Percentiles rank a stretch among this genome's conserved stretches.
phyloP scores from a whole-genome alignment of 2,113 vertebrate species.

The Camelus bactrianus region DNA sequence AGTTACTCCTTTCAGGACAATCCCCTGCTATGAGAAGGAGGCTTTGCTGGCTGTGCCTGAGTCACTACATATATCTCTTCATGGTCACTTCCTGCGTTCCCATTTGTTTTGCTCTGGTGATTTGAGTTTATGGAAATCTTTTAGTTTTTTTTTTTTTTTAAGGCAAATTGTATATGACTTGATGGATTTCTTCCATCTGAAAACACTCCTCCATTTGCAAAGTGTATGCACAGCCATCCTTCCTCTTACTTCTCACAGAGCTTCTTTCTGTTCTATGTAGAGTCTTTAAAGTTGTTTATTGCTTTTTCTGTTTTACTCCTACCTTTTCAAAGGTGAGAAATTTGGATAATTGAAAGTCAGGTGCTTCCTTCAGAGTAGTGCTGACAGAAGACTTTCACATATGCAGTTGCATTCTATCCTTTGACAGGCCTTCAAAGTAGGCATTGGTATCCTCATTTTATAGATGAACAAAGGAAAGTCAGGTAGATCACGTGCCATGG shows the following conservation, averaged over 20 bases:
- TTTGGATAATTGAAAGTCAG: not conserved
- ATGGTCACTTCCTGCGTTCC: not conserved
- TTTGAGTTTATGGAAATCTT: not conserved
- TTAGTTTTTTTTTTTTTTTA: not conserved
- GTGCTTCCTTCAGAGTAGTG: not conserved
- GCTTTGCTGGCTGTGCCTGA: not conserved
- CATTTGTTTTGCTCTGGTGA: not conserved
- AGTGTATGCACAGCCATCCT: accelerated
- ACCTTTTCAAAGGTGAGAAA: not conserved
- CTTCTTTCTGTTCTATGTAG: accelerated
- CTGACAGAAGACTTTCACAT: not conserved
- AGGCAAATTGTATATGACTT: not conserved
- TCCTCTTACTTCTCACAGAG: no score
- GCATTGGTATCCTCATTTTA: not conserved
- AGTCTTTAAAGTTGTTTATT: not conserved
- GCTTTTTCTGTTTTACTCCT: not conserved
- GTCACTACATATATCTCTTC: not conserved
- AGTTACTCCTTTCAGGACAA: not conserved
- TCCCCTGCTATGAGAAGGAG: not conserved
- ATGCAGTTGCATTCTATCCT: not conserved
- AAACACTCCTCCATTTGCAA: accelerated
- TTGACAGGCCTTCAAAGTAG: not conserved
- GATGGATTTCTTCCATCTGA: not conserved
- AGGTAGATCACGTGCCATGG: no score
- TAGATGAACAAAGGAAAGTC: not conserved